Percentiles rank a stretch among this genome's conserved stretches.
phyloP scores from a whole-genome alignment of 2,113 vertebrate genomes.

The Cavia porcellus region DNA sequence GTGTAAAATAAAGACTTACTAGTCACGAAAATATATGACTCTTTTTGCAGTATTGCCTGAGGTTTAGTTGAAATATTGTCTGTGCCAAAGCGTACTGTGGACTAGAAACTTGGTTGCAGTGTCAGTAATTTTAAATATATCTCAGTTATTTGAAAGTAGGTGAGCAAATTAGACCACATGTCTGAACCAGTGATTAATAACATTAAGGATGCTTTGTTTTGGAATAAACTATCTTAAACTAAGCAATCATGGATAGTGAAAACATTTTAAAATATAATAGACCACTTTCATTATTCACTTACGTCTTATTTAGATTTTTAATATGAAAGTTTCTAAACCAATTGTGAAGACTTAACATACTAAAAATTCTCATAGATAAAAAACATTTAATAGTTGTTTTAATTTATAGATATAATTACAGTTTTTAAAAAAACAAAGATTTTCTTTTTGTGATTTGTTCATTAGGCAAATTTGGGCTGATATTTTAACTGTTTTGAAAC shows the following conservation, averaged over 20 bases:
- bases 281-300: slow-evolving; percentile 62
- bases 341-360: neutral
- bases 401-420: neutral
- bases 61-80: slow-evolving; percentile 30
- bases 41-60: slow-evolving; percentile 51
- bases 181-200: slow-evolving; percentile 70
- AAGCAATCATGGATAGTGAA: slow-evolving; percentile 51
- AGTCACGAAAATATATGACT: neutral
- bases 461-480: slow-evolving; percentile 29
- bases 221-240: slow-evolving; percentile 65
- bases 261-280: slow-evolving; percentile 51
- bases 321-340: slow-evolving; percentile 57
- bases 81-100: slow-evolving; percentile 1
- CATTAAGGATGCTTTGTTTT: slow-evolving; percentile 64
- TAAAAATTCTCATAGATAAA: slow-evolving; percentile 53
- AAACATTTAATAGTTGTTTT: slow-evolving; percentile 54
- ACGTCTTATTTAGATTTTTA: slow-evolving; percentile 61
- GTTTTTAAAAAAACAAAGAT: neutral
- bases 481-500: slow-evolving; percentile 31
- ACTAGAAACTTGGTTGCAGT: slow-evolving; percentile 44
- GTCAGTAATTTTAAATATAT: slow-evolving; percentile 55
- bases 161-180: slow-evolving; percentile 59
- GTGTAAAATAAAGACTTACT: slow-evolving; percentile 57
- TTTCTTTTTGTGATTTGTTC: slow-evolving; percentile 49
- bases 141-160: slow-evolving; percentile 62